phyloP scores from a whole-genome alignment of 2,888 invertebrate genomes.

The Campoletis raptor region DNA sequence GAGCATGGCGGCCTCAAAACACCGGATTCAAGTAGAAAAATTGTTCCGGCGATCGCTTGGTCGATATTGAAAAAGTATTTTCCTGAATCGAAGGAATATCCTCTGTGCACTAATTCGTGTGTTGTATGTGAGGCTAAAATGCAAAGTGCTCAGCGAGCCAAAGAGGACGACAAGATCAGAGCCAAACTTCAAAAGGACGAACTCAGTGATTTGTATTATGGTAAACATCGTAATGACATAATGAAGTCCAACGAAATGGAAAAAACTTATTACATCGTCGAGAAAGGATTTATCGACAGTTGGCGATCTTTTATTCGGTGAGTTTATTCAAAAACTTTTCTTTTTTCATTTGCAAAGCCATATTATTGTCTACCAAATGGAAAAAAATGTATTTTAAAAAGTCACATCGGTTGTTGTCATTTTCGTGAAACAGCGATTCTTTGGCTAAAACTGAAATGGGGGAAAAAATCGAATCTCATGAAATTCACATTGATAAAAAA shows the following conservation, averaged over 20 bases:
- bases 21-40: conserved; percentile 82
- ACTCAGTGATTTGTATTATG: conserved; percentile 79
- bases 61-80: conserved; percentile 85
- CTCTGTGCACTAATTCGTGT: conserved; percentile 79
- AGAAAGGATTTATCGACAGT: conserved; percentile 80
- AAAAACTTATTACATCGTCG: conserved; percentile 79
- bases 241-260: conserved; percentile 73
- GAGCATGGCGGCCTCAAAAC: conserved; percentile 85
- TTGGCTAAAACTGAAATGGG: no score
- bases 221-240: conserved; percentile 78
- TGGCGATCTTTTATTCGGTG: conserved; percentile 83
- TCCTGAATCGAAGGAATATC: conserved; percentile 83
- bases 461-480: no score
- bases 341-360: background rate
- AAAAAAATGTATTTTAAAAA: no score
- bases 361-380: no score
- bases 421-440: no score
- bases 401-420: no score
- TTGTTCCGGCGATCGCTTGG: conserved; percentile 86
- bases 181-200: conserved; percentile 81
- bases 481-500: no score
- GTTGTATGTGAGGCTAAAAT: conserved; percentile 79
- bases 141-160: conserved; percentile 79
- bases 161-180: conserved; percentile 81
- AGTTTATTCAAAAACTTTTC: conserved; percentile 71